Evolutionary conservation across 1,140 invertebrate species (phyloP).

Genomic region (Leptinotarsa lineolata): DNA sequence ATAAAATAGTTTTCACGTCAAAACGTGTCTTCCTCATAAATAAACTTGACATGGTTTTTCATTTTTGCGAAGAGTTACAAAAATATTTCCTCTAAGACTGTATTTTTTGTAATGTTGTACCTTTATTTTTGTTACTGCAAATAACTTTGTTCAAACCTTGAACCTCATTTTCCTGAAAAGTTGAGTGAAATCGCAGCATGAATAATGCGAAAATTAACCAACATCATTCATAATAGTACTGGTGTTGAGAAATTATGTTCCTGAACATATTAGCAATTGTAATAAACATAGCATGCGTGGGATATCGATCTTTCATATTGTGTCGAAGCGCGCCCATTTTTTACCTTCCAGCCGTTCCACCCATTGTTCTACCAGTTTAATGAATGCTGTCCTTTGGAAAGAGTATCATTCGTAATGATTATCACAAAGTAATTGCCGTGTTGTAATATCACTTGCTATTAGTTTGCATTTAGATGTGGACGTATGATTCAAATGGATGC

Average conservation of each 20-base stretch:
- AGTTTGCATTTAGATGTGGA: neutral
- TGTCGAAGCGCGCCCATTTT: slow-evolving; percentile 11
- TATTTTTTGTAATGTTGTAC: no score
- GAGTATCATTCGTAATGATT: slow-evolving; percentile 19
- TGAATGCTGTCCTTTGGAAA: slow-evolving; percentile 11
- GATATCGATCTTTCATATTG: neutral
- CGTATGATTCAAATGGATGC: neutral
- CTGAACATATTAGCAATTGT: neutral
- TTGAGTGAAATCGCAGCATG: no score
- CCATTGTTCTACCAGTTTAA: slow-evolving; percentile 15
- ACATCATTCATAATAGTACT: neutral
- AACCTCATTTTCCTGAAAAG: no score
- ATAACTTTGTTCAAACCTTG: no score
- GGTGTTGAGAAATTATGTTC: slow-evolving; percentile 1
- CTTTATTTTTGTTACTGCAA: no score
- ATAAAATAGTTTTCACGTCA: no score
- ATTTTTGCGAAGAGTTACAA: no score
- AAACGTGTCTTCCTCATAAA: no score
- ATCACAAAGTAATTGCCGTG: slow-evolving; percentile 17
- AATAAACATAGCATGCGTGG: slow-evolving; percentile 3
- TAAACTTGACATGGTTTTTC: no score
- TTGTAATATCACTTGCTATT: neutral
- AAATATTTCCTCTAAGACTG: no score
- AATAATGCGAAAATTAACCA: no score
- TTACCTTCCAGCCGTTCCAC: neutral